These are phyloP conservation scores for Zaprionus africanus DNA, from an alignment of 1,140 invertebrate genomes.

Conservation along the genomic window DNA sequence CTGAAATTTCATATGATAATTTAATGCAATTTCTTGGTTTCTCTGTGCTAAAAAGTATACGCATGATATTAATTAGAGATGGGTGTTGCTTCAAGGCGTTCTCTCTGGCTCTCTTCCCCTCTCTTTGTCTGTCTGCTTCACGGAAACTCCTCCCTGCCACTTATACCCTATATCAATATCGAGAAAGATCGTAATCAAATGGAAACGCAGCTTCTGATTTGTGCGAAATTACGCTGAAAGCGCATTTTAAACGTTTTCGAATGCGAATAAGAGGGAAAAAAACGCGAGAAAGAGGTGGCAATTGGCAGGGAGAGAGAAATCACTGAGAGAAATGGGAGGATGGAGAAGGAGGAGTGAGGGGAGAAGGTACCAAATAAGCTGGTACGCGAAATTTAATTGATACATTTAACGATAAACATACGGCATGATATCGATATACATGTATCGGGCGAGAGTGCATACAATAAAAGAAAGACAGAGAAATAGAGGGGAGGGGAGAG, in stretches of 20 bases:
- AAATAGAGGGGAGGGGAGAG: background rate
- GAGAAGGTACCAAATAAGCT: slow-evolving; percentile 58
- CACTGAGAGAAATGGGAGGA: slow-evolving; percentile 41
- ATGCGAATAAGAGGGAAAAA: slow-evolving; percentile 1
- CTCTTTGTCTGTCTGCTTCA: background rate
- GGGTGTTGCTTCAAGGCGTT: background rate
- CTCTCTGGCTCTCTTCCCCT: background rate
- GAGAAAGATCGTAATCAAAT: slow-evolving; percentile 8
- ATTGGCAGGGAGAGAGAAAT: slow-evolving; percentile 68
- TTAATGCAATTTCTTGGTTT: background rate
- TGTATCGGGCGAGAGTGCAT: background rate
- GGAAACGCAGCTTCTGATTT: slow-evolving; percentile 10
- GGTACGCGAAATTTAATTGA: slow-evolving; percentile 82
- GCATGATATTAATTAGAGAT: slow-evolving; percentile 2
- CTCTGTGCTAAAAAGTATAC: background rate
- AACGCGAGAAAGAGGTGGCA: slow-evolving; percentile 53
- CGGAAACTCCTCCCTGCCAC: background rate
- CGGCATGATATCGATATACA: slow-evolving; percentile 32
- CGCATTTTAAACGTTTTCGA: slow-evolving; percentile 28
- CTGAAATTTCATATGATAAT: background rate
- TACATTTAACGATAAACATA: slow-evolving; percentile 82
- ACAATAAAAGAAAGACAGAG: slow-evolving; percentile 2
- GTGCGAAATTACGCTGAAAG: slow-evolving; percentile 23
- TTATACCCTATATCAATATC: slow-evolving; percentile 6
- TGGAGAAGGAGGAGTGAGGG: background rate